Evolutionary conservation across 2,888 invertebrate species (phyloP), one percentile per base, ranked within the genome.

Genomic region (Tanypteryx hageni): DNA sequence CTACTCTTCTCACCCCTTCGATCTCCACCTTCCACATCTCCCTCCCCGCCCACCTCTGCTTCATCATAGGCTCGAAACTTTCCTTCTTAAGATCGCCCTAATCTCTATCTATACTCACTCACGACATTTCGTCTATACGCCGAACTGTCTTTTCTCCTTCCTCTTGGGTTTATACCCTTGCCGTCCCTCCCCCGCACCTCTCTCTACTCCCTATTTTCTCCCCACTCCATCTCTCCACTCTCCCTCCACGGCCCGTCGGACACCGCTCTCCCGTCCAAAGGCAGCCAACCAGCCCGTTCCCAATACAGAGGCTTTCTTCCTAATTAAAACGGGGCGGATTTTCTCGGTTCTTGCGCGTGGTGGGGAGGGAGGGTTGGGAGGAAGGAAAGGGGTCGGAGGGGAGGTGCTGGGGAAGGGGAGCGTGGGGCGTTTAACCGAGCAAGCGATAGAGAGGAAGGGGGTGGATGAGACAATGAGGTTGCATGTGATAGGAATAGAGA

Each of bases 251-350:
- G 22, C 85, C 85, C 58, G 27, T 86, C 86, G 61, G 86, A 86
- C 86, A 61, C 86, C 61, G 82, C 31, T 82, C 82, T 14, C 82
- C 82, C 82, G 44, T 82, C 82, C 82, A 27, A 8, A 61, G 61
- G 86, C 58, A 57, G 22, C 57, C 58, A 82, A 31, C 44, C 44
- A 82, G 82, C 82, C 82, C 82, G 16, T 85, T 85, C 86, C 86
- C 86, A 22, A 86, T 86, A 84, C 84, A 86, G 86, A 86, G 86
- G 86, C 86, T 86, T 86, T 86, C 86, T 86, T 86, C 86, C 86
- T 86, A 86, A 86, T 86, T 86, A 86, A 86, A 86, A 86, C 61
- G 31, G 61, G 86, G 86, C 86, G 86, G 86, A 86, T 86, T 85
- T 85, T 85, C 85, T 85, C 85, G 85, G 58, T 85, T 61, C 59